These are phyloP conservation scores for Chelonia mydas DNA, from an alignment of 2,797 vertebrate species.

Conservation along the genomic window DNA sequence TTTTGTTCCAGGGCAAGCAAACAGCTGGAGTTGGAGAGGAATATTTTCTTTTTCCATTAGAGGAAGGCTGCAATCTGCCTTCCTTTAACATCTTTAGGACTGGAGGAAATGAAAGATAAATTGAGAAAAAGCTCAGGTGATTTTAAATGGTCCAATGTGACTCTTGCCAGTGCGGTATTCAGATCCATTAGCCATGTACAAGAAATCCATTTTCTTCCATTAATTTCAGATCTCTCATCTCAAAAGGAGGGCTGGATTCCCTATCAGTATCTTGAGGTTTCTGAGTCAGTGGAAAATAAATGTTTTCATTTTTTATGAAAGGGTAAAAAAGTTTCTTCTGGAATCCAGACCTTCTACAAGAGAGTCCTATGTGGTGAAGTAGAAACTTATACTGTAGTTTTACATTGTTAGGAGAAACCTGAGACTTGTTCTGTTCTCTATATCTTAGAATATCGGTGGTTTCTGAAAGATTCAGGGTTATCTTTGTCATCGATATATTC, in stretches of 20 bases:
- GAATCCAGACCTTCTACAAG: background rate
- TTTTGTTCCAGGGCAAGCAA: slow-evolving; percentile 37
- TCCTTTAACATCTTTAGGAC: background rate
- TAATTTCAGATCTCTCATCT: slow-evolving; percentile 18
- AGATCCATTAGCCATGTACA: background rate
- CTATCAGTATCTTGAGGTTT: background rate
- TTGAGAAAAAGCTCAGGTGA: background rate
- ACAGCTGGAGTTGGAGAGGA: slow-evolving; percentile 15
- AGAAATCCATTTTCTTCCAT: background rate
- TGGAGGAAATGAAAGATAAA: background rate
- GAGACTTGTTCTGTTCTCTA: background rate
- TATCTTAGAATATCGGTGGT: slow-evolving; percentile 23
- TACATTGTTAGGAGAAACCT: slow-evolving; percentile 12
- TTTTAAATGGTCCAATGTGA: background rate
- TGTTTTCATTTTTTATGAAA: background rate
- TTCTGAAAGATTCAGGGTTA: background rate
- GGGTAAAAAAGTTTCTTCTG: background rate
- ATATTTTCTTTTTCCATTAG: slow-evolving; percentile 1
- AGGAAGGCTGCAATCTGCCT: slow-evolving; percentile 40
- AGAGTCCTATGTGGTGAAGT: slow-evolving; percentile 15
- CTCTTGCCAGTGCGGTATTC: background rate
- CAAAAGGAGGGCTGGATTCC: background rate
- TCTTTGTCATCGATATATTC: background rate
- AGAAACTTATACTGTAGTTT: slow-evolving; percentile 13
- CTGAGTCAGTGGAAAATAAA: background rate